A percentile compares a stretch with the other conserved stretches of the same genome.
These are phyloP conservation scores for Tachycineta bicolor DNA, from an alignment of 2,113 vertebrate species.

Conservation along the genomic window DNA sequence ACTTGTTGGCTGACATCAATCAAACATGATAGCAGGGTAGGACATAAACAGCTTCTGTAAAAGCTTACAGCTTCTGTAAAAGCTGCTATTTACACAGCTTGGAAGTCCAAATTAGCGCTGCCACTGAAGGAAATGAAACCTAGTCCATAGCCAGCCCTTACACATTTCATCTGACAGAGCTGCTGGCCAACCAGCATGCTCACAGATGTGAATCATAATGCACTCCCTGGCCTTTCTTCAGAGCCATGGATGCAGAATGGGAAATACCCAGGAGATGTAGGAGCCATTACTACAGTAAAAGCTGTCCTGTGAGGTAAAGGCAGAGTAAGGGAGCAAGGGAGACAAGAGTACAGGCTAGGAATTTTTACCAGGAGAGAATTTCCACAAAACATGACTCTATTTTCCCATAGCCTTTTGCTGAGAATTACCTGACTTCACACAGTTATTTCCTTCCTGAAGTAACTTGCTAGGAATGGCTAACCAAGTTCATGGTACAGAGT, in stretches of 20 bases:
- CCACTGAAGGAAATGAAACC: accelerated
- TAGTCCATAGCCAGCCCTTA: neutral
- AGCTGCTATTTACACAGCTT: neutral
- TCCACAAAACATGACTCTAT: accelerated
- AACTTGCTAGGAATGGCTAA: neutral
- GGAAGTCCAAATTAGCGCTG: neutral
- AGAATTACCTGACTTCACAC: neutral
- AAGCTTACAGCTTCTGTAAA: neutral
- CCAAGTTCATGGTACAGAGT: neutral
- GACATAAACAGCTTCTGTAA: neutral
- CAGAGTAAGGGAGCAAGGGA: neutral
- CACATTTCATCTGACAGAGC: neutral
- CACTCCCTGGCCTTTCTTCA: neutral
- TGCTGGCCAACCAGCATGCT: neutral
- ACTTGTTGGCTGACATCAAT: neutral
- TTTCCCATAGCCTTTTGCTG: neutral
- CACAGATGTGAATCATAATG: neutral
- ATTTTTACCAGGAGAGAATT: neutral
- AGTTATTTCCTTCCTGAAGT: neutral
- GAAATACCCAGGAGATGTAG: neutral
- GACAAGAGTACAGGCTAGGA: neutral
- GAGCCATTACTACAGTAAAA: neutral
- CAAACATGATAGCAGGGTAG: neutral
- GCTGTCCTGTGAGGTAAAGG: neutral
- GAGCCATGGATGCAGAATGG: neutral